phyloP scores from a whole-genome alignment of 1,140 invertebrate species.

The Scylla paramamosain region DNA sequence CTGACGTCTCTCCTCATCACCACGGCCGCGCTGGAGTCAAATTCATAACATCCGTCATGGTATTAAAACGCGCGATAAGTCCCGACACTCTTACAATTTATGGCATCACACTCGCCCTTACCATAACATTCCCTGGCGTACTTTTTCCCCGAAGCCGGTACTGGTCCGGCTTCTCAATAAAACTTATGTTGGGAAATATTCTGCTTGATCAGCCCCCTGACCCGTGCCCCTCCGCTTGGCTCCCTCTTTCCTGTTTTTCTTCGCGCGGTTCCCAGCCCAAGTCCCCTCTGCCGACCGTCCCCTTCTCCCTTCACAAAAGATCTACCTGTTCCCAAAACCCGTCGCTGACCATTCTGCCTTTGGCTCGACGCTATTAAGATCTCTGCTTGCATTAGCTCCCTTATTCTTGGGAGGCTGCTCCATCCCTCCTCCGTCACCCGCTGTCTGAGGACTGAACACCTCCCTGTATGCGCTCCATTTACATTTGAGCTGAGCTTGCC shows the following conservation, averaged over 20 bases:
- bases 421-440: slow-evolving; percentile 58
- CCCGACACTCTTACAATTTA: slow-evolving; percentile 45
- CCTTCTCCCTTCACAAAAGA: slow-evolving; percentile 47
- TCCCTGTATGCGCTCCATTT: slow-evolving; percentile 61
- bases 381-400: slow-evolving; percentile 73
- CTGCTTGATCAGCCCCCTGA: slow-evolving; percentile 61
- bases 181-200: slow-evolving; percentile 66
- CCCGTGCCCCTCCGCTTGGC: slow-evolving; percentile 48
- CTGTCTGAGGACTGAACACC: slow-evolving; percentile 58
- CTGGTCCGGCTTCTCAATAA: slow-evolving; percentile 57
- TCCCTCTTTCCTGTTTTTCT: slow-evolving; percentile 49
- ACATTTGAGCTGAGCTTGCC: slow-evolving; percentile 65
- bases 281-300: slow-evolving; percentile 34
- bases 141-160: slow-evolving; percentile 33
- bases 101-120: not conserved
- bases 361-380: slow-evolving; percentile 65
- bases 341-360: slow-evolving; percentile 62
- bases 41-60: slow-evolving; percentile 51
- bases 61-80: slow-evolving; percentile 35
- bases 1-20: not conserved
- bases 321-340: slow-evolving; percentile 66
- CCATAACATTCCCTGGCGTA: slow-evolving; percentile 44
- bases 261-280: slow-evolving; percentile 45
- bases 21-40: not conserved
- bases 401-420: slow-evolving; percentile 52